Conservation (phyloP, 2,797 vertebrate species). For the Fratercula arctica region DNA sequence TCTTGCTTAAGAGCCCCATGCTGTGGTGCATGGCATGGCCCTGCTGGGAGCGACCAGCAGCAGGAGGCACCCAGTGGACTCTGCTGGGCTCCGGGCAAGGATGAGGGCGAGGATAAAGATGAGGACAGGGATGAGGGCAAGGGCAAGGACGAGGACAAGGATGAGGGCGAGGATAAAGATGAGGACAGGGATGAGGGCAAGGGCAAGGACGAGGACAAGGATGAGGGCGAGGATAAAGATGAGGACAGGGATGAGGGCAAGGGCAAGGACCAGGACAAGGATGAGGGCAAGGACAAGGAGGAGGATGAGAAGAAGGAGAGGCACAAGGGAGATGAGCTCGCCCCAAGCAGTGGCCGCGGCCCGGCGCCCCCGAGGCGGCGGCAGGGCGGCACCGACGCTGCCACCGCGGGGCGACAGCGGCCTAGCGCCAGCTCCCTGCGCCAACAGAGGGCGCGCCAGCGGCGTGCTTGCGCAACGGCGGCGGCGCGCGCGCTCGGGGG, state of each 20-base stretch:
- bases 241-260: too few relatives aligned
- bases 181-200: neutral
- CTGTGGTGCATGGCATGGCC: neutral
- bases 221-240: too few relatives aligned
- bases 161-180: too few relatives aligned
- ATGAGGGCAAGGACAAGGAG: too few relatives aligned
- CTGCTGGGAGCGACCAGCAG: neutral
- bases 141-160: too few relatives aligned
- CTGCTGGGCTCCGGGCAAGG: neutral
- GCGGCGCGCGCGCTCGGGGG: too few relatives aligned
- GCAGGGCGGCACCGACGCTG: neutral
- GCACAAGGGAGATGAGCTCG: neutral
- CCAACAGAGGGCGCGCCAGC: neutral
- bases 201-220: too few relatives aligned
- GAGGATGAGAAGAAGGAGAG: neutral
- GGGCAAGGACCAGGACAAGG: too few relatives aligned
- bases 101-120: too few relatives aligned
- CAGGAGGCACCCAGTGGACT: neutral
- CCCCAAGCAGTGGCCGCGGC: neutral
- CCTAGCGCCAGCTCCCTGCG: neutral
- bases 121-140: too few relatives aligned
- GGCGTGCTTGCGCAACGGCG: neutral
- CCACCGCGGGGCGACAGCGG: too few relatives aligned
- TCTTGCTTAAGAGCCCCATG: too few relatives aligned
- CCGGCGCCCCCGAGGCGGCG: neutral